These are phyloP conservation scores for Crossaster papposus DNA, from an alignment of 53 echinoderm and acorn worm genomes.

Conservation along the genomic window DNA sequence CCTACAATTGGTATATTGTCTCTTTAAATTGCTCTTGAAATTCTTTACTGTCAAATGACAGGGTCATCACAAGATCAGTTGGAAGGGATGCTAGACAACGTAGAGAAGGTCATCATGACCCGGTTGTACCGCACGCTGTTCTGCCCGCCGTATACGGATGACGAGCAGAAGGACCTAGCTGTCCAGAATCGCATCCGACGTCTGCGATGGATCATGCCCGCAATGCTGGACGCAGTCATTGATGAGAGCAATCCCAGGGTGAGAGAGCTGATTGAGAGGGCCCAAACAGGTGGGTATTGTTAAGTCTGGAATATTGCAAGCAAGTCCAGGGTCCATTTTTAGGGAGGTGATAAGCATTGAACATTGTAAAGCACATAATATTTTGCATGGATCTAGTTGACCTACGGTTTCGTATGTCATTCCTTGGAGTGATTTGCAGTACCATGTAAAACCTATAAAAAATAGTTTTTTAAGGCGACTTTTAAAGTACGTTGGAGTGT, in stretches of 20 bases:
- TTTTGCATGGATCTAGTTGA: too few species aligned
- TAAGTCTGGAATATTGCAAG: too few species aligned
- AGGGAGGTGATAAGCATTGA: too few species aligned
- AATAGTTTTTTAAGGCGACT: too few species aligned
- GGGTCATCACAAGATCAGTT: constrained; percentile 72
- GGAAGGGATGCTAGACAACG: constrained; percentile 86
- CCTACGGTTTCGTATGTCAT: too few species aligned
- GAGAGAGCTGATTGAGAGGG: constrained; percentile 79
- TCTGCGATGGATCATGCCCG: constrained; percentile 81
- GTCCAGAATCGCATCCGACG: constrained; percentile 96
- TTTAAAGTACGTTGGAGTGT: too few species aligned
- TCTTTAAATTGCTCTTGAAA: neutral
- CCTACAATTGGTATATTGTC: too few species aligned
- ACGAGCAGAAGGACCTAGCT: constrained; percentile 97
- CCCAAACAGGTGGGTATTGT: constrained; percentile 75
- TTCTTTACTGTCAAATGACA: neutral
- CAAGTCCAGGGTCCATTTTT: too few species aligned
- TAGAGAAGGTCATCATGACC: constrained; percentile 97
- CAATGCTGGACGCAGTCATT: constrained; percentile 89
- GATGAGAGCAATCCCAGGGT: constrained; percentile 79
- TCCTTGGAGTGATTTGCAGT: too few species aligned
- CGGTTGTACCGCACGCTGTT: constrained; percentile 84
- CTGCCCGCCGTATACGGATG: constrained; percentile 89
- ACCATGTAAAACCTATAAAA: too few species aligned
- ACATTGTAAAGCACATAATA: too few species aligned